A percentile compares a stretch with the other conserved stretches of the same genome.
Conservation (phyloP, 2,888 invertebrate species). For the Deilephila elpenor region DNA sequence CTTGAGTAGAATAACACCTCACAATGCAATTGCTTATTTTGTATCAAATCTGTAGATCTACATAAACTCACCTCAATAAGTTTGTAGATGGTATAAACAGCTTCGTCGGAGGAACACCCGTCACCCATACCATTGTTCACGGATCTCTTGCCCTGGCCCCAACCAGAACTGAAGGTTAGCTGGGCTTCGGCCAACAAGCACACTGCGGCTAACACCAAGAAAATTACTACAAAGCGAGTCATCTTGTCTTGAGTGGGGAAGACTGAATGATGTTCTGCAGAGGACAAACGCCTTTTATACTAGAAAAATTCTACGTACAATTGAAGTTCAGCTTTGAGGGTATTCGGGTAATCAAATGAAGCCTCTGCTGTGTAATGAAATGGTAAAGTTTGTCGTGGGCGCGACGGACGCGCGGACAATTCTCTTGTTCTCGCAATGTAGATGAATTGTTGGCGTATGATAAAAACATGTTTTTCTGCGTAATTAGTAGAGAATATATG, state of each 20-base stretch:
- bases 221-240: conserved; percentile 52
- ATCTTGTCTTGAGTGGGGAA: conserved; percentile 41
- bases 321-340: conserved; percentile 41
- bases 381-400: conserved; percentile 34
- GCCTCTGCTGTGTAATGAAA: conserved; percentile 47
- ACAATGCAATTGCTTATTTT: not conserved
- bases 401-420: not conserved
- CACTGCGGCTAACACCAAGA: conserved; percentile 48
- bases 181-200: conserved; percentile 68
- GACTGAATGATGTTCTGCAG: conserved; percentile 34
- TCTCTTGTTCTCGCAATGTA: not conserved
- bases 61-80: conserved; percentile 81
- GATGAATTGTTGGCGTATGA: not conserved
- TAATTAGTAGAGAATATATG: too few species aligned
- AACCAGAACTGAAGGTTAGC: conserved; percentile 83
- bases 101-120: conserved; percentile 82
- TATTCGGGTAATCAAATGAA: conserved; percentile 69
- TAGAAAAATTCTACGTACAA: conserved; percentile 28
- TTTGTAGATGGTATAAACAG: conserved; percentile 84
- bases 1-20: too few species aligned
- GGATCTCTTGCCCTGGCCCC: conserved; percentile 80
- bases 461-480: not conserved
- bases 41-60: not conserved
- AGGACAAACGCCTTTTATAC: conserved; percentile 18
- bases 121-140: conserved; percentile 48